Evolutionary conservation across 1,140 invertebrate species (phyloP), one percentile per base, ranked within the genome.

Genomic region (Drosophila albomicans): DNA sequence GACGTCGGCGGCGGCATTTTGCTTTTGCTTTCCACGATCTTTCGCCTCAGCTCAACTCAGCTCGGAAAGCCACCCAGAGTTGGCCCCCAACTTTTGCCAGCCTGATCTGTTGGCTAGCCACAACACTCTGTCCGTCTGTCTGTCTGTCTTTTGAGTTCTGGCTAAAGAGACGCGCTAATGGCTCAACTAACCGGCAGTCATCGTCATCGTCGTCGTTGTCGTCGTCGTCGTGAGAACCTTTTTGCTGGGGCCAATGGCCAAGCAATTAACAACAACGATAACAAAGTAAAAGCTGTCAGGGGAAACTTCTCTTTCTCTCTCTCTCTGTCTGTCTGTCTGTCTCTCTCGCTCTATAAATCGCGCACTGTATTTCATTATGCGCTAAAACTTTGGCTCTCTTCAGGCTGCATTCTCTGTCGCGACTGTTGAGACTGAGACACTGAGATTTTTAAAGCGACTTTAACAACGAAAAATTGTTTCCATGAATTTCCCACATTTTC

Each of bases 401-500:
- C 48, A 13, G 38, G 13, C 63, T 54, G 51, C 51, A 54, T 54
- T 51, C 49, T 51, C 49, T 48, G 16, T 25, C 20, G 48, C 16
- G 16, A 25, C 48, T 25, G 20, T 49, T 25, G 16, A 49, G 48
- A 38, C 35, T 38, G 35, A 38, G 35, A 46, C 43, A 49, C 46
- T 25, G 62, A 68, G 56, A 57, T 43, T 64, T 71, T 76, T 65
- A 65, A 77, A 79, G 58, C 52, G 35, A 38, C 74, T 77, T 73
- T 61, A 68, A 77, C 78, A 75, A 75, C 65, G 74, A 82, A 76
- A 78, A 84, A 84, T 78, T 78, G 79, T 82, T 87, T 80, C 81
- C 80, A 82, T 84, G 81, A 88, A 89, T 89, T 88, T 88, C 84
- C 85, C 84, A 88, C 84, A 88, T 88, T 89, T 88, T 81, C 68